Evolutionary conservation across 2,113 vertebrate species (phyloP), one percentile per base, ranked within the genome.

Genomic region (Epinephelus moara): DNA sequence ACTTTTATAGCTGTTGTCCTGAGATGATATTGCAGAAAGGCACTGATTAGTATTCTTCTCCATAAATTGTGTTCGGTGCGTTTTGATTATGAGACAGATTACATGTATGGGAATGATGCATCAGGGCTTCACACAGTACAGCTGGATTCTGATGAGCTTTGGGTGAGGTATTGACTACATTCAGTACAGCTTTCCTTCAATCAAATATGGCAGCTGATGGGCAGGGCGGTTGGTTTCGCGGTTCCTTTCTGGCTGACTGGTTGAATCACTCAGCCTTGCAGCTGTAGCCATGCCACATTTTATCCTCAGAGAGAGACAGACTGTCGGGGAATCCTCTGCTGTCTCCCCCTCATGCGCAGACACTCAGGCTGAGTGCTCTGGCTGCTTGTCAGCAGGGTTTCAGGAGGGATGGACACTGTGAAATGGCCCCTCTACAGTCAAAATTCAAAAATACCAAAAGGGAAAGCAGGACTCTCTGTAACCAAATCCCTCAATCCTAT

Each of bases 281-380:
- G 76, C 80, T 91, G 90, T 40, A 85, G 73, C 78, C 75, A 40
- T 53, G 72, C 73, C 86, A 87, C 78, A 45, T 75, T 68, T 68
- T 56, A 71, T 89, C 87, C 77, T 75, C 84, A 59, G 70, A 76
- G 75, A 67, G 70, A 80, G 59, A 33, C 73, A 57, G 73, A 50
- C 86, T 88, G 74, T 69, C 52, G 75, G 90, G 87, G 87, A 88
- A 84, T 89, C 84, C 87, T 90, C 63, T 18, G 14, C 76, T 59
- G 75, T 66, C 67, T 70, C 67, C 56, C 42, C 40, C 80, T 73
- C 69, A 71, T 86, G 57, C 71, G 50, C 75, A 66, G 50, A 75
- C 45, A 14, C 73, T 76, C 37, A 17, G 72, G 70, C 80, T 78
- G 73, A 86, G 76, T 45, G 73, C 73, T 69, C 60, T 76, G 80